Base-by-base conservation (phyloP, 2,888 invertebrate species). In the Tenthredo distinguenda region DNA sequence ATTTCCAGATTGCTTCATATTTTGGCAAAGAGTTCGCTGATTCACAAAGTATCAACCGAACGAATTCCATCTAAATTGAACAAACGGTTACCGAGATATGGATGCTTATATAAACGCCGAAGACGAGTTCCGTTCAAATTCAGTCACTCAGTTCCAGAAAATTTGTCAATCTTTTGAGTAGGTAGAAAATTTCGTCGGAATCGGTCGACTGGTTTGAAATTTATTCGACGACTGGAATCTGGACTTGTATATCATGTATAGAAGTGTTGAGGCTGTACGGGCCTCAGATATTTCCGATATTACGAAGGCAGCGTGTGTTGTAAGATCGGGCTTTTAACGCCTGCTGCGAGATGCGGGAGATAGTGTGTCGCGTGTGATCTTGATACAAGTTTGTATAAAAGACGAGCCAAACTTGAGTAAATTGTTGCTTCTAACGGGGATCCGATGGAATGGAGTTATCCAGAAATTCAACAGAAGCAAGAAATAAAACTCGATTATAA, bases 351-450 rank as follows among this genome's bases (percentile, higher is more conserved):
- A 74, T 74, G 72, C 72, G 43, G 34, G 72, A 74, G 72, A 74
- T 74, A 74, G 72, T 74, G 72, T 74, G 40, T 74, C 43, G 72
- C 72, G 40, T 74, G 72, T 74, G 72, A 74, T 74, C 72, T 74
- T 74, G 72, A 74, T 74, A 74, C 72, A 74, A 74, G 72, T 21
- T 74, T 74, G 72, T 74, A 74, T 74, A 43, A 74, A 43, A 40
- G 40, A 43, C 40, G 72, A 15, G 1, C 72, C 3, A 74, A 74
- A 74, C 72, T 74, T 40, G 72, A 74, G 43, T 74, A 74, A 74
- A 68, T 68, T 68, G 72, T 74, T 43, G 72, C 18, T 43, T 21
- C 40, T 21, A 74, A 31, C 31, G 15, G 21, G 10, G 21, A 21
- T 10, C 43, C 68, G 18, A 34, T 15, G 68, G 34, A 34, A 34